A percentile compares a stretch with the other conserved stretches of the same genome.
phyloP scores from a whole-genome alignment of 1,140 invertebrate genomes.

The Drosophila albomicans region DNA sequence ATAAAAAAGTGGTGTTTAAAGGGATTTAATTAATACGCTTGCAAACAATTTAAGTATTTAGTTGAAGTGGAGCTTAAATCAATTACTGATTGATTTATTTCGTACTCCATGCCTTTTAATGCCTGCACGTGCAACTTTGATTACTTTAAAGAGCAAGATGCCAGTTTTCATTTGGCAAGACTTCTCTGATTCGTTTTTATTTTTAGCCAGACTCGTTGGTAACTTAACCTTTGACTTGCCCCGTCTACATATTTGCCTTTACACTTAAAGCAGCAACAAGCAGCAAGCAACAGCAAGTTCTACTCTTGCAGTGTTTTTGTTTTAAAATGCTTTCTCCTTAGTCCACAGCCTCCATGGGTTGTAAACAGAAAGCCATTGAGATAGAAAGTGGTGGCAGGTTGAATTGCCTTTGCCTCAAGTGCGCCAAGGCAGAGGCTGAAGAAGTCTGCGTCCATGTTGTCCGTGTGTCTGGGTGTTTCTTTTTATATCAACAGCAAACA shows the following conservation, averaged over 20 bases:
- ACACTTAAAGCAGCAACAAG: slow-evolving; percentile 38
- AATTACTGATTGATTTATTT: too few relatives aligned
- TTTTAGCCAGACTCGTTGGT: slow-evolving; percentile 12
- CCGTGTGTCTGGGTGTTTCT: background rate
- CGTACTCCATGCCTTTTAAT: background rate
- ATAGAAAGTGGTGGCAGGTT: slow-evolving; percentile 1
- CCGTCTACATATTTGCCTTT: slow-evolving; percentile 47
- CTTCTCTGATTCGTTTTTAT: background rate
- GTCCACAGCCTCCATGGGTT: background rate
- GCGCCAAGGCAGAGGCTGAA: background rate
- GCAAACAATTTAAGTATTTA: too few relatives aligned
- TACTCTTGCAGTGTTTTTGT: slow-evolving; percentile 4
- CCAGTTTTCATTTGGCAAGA: background rate
- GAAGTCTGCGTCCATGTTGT: slow-evolving; percentile 7
- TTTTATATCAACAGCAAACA: slow-evolving; percentile 19
- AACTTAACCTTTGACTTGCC: slow-evolving; percentile 32
- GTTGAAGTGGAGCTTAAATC: too few relatives aligned
- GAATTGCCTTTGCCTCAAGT: slow-evolving; percentile 3
- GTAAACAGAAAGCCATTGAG: slow-evolving; percentile 8
- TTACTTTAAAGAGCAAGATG: background rate
- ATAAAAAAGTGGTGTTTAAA: too few relatives aligned
- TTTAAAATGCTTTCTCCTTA: background rate
- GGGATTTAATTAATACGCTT: too few relatives aligned
- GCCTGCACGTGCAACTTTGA: too few relatives aligned
- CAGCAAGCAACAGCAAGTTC: background rate